Percentiles rank a stretch among this genome's conserved stretches.
Conservation (phyloP, 1,140 invertebrate genomes). For the Ceratoteleas bidentatus region DNA sequence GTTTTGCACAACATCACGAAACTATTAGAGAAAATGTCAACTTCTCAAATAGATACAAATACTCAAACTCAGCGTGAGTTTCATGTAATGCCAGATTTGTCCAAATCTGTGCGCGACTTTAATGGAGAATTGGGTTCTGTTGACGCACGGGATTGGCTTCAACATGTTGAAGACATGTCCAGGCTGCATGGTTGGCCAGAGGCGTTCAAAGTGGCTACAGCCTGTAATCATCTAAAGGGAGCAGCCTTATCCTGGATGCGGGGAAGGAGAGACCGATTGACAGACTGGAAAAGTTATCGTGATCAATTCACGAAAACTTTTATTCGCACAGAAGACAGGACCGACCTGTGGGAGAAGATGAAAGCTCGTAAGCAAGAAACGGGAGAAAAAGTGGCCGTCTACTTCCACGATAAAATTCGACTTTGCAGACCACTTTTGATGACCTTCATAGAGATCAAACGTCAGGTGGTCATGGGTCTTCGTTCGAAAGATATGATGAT, state of each 20-base stretch:
- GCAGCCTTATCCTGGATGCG: slow-evolving; percentile 5
- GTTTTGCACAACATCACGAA: no score
- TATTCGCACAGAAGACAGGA: neutral
- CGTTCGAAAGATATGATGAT: neutral
- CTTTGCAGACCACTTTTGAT: neutral
- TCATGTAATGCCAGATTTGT: slow-evolving; percentile 9
- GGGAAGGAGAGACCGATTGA: neutral
- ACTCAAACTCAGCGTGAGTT: neutral
- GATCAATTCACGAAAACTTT: neutral
- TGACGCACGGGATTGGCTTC: slow-evolving; percentile 1
- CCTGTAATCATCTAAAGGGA: slow-evolving; percentile 3
- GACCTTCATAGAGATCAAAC: neutral
- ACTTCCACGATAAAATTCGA: neutral
- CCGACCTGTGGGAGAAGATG: neutral
- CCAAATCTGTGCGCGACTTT: neutral
- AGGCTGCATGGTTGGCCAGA: slow-evolving; percentile 10
- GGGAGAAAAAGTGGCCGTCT: neutral
- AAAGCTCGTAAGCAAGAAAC: neutral
- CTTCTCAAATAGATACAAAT: no score
- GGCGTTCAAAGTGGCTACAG: slow-evolving; percentile 4
- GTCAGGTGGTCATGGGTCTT: neutral
- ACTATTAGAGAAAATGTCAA: no score
- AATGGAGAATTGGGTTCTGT: slow-evolving; percentile 4
- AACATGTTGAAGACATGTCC: slow-evolving; percentile 4
- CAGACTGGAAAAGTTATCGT: neutral